A percentile compares a stretch with the other conserved stretches of the same genome.
Conservation (phyloP, 2,888 invertebrate genomes). For the Synergus laeviventris region DNA sequence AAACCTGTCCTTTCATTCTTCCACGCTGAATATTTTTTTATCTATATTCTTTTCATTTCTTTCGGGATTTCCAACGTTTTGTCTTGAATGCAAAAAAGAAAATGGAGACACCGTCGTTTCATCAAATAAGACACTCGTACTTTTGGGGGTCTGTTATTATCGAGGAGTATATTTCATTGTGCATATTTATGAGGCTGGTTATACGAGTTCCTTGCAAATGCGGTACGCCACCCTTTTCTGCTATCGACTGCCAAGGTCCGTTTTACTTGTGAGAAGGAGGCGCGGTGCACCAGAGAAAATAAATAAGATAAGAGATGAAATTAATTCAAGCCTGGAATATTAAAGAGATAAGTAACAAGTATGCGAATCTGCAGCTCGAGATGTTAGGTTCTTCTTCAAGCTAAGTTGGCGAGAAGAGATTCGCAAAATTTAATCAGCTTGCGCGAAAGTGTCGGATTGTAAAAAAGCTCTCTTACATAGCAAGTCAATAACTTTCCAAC, state of each 20-base stretch:
- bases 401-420: constrained; percentile 21
- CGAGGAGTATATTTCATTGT: constrained; percentile 75
- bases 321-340: constrained; percentile 60
- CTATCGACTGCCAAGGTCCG: constrained; percentile 56
- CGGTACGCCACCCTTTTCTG: constrained; percentile 48
- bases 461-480: constrained; percentile 19
- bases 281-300: constrained; percentile 52
- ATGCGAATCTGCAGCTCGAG: constrained; percentile 39
- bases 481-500: constrained; percentile 30
- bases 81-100: background rate
- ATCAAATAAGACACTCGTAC: constrained; percentile 66
- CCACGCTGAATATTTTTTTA: too few species aligned
- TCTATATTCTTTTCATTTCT: too few species aligned
- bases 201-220: constrained; percentile 59
- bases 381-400: constrained; percentile 43
- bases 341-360: constrained; percentile 52
- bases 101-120: constrained; percentile 43
- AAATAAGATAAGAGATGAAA: constrained; percentile 63
- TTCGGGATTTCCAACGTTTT: background rate
- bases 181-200: constrained; percentile 74
- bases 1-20: background rate
- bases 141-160: constrained; percentile 74
- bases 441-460: constrained; percentile 38
- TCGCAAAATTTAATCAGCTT: constrained; percentile 36
- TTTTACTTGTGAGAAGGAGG: constrained; percentile 37